Percentiles rank a stretch among this genome's conserved stretches.
Evolutionary conservation across 1,140 invertebrate species (phyloP).

Genomic region (Agraylea sexmaculata): DNA sequence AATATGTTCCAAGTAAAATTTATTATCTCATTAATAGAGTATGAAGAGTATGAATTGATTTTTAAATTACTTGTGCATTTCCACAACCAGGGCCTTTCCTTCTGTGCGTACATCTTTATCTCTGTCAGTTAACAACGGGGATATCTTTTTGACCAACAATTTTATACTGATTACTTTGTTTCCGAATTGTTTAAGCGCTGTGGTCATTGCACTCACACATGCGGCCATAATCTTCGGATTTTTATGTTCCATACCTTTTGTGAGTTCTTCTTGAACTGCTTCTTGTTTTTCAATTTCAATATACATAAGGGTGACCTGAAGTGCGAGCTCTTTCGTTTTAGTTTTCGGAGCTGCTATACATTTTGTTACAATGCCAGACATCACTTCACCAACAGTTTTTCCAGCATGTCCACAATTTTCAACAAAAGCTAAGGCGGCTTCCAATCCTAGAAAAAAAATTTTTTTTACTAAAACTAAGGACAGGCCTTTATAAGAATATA

Average conservation of each 20-base stretch:
- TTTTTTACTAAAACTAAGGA: no score
- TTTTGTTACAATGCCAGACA: slow-evolving; percentile 80
- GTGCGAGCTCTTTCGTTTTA: slow-evolving; percentile 83
- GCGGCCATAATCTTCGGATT: slow-evolving; percentile 90
- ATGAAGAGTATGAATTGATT: no score
- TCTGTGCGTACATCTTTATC: slow-evolving; percentile 90
- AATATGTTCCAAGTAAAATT: slow-evolving; percentile 7
- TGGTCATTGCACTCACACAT: slow-evolving; percentile 64
- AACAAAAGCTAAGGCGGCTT: slow-evolving; percentile 79
- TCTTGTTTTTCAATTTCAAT: slow-evolving; percentile 95
- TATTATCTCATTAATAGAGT: neutral
- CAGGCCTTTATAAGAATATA: no score
- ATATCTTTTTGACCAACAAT: slow-evolving; percentile 78
- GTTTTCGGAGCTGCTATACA: slow-evolving; percentile 83
- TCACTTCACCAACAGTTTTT: slow-evolving; percentile 80
- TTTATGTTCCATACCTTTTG: slow-evolving; percentile 90
- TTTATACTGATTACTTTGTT: slow-evolving; percentile 84
- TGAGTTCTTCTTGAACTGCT: slow-evolving; percentile 75
- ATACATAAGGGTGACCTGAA: slow-evolving; percentile 85
- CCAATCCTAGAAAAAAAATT: slow-evolving; percentile 42
- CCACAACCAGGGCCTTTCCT: slow-evolving; percentile 75
- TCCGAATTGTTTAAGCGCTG: slow-evolving; percentile 79
- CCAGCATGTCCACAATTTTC: slow-evolving; percentile 78
- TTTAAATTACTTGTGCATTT: slow-evolving; percentile 73
- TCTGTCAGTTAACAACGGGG: slow-evolving; percentile 73